Conservation (phyloP, 1,140 invertebrate species). For the Vollenhovia emeryi region DNA sequence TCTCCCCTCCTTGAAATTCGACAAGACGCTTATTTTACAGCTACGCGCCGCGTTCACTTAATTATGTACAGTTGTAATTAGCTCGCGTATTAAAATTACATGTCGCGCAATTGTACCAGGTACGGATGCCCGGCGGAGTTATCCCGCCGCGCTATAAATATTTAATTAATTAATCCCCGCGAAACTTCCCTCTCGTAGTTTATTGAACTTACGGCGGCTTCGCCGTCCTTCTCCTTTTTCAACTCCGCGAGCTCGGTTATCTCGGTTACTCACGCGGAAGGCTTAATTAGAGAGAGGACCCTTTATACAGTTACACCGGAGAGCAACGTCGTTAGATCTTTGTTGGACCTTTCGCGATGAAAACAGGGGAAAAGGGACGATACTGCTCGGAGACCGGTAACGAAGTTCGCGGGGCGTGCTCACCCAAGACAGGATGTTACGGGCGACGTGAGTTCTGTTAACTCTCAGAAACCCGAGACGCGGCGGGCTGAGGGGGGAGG, state of each 20-base stretch:
- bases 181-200: constrained; percentile 52
- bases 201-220: constrained; percentile 26
- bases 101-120: neutral
- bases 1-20: neutral
- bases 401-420: constrained; percentile 30
- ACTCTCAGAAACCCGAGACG: constrained; percentile 40
- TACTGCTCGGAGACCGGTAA: constrained; percentile 8
- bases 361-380: constrained; percentile 44
- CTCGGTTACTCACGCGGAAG: constrained; percentile 47
- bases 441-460: constrained; percentile 54
- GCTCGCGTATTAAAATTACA: constrained; percentile 1
- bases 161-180: constrained; percentile 47
- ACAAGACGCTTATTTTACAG: neutral
- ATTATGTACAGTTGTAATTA: constrained; percentile 36
- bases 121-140: neutral
- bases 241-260: constrained; percentile 13
- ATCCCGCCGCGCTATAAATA: constrained; percentile 50
- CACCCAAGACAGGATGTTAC: constrained; percentile 47
- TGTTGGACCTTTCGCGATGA: constrained; percentile 48
- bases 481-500: too few species aligned
- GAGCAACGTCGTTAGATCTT: constrained; percentile 56
- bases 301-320: constrained; percentile 48
- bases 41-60: neutral
- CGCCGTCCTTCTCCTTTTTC: constrained; percentile 39
- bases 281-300: constrained; percentile 50